Base-by-base conservation (phyloP, 37 sponge, comb jelly and placozoan genomes). In the Crambe crambe region DNA sequence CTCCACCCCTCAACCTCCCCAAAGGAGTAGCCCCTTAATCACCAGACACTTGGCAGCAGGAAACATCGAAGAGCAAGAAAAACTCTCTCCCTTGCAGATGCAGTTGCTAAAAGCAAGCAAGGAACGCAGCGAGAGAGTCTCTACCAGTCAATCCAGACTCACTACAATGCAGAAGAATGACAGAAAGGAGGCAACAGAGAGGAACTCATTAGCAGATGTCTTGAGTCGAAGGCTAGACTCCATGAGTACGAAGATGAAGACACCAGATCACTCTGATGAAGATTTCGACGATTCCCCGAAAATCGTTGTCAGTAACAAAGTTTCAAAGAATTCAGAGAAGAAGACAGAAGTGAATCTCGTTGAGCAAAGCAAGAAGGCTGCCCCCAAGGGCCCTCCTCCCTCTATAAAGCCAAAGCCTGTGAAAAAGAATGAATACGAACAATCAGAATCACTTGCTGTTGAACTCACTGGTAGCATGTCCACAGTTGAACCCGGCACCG, bases 131-230 rank as follows among this genome's bases (percentile, higher is more conserved):
- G 37, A 68, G 31, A 27, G 80, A 57, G 17, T 80, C 8, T 22
- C 23, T 15, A 51, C 36, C 22, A 80, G 69, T 30, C 70, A 80
- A 54, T 56, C 80, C 29, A 56, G 80, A 37, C 2, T 80, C 18
- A 57, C 76, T 5, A 20, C 3, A 6, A 3, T 32, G 20, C 37
- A 29, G 2, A 68, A 68, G 27, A 35, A 68, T 12, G 38, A 36
- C 20, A 35, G 18, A 29, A 68, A 68, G 2, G 37, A 36, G 2
- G 9, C 68, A 8, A 6, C 2, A 32, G 21, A 35, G 38, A 4
- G 38, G 20, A 75, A 75, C 41, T 30, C 76, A 2, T 17, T 75
- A 31, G 62, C 62, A 4, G 21, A 60, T 9, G 76, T 40, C 21
- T 5, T 75, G 37, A 59, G 61, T 59, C 34, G 58, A 37, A 58